A percentile compares a stretch with the other conserved stretches of the same genome.
These are phyloP conservation scores for Drosophila pseudotakahashii DNA, from an alignment of 2,888 invertebrate genomes.

Conservation along the genomic window DNA sequence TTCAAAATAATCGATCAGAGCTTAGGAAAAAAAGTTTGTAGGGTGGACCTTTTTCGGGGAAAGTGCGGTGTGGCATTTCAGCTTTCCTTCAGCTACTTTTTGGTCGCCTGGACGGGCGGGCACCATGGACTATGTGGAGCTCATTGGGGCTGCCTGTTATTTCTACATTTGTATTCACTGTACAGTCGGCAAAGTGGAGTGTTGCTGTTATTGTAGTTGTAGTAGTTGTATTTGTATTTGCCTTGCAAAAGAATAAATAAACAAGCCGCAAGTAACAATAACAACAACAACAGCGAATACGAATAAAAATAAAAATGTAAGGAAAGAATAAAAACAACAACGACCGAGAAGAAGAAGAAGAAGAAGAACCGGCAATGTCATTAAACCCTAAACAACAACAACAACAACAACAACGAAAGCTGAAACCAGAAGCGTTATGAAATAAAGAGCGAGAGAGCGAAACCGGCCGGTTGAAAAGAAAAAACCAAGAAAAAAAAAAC, in stretches of 20 bases:
- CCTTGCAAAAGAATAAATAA: conserved; percentile 73
- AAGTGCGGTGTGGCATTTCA: conserved; percentile 1
- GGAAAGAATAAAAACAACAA: conserved; percentile 33
- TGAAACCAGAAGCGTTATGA: conserved; percentile 79
- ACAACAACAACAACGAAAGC: conserved; percentile 66
- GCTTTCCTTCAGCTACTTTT: background rate
- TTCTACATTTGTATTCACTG: conserved; percentile 35
- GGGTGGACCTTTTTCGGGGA: background rate
- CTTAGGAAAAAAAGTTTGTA: too few relatives aligned
- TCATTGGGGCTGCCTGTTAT: conserved; percentile 19
- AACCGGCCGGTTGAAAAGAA: conserved; percentile 11
- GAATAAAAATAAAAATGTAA: conserved; percentile 38
- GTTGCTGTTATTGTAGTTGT: conserved; percentile 30
- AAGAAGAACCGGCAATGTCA: conserved; percentile 78
- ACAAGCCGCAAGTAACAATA: conserved; percentile 53
- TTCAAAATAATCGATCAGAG: too few relatives aligned
- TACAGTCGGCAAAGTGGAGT: conserved; percentile 24
- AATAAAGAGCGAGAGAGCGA: conserved; percentile 56
- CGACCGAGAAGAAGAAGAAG: conserved; percentile 63
- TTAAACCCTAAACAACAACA: conserved; percentile 79
- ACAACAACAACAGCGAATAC: conserved; percentile 28
- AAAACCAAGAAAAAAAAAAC: background rate
- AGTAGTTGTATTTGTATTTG: conserved; percentile 53
- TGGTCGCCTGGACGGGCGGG: conserved; percentile 19
- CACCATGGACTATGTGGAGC: conserved; percentile 2